A percentile compares a stretch with the other conserved stretches of the same genome.
phyloP scores from a whole-genome alignment of 1,140 invertebrate genomes.

The Bombus fervidus region DNA sequence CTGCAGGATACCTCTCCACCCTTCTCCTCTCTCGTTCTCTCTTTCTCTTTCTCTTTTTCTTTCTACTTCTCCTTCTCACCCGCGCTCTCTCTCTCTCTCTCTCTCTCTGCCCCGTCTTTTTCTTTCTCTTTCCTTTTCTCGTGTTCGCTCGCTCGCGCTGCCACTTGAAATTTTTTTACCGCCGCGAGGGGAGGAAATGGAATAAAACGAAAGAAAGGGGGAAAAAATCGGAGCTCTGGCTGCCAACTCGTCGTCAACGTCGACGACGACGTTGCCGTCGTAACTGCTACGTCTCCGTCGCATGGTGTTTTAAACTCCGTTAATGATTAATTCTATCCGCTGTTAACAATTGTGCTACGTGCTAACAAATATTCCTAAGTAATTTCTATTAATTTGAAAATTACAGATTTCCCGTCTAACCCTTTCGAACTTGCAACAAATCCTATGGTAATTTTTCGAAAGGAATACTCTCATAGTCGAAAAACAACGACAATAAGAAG shows the following conservation, averaged over 20 bases:
- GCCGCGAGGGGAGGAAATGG: slow-evolving; percentile 68
- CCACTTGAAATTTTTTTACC: slow-evolving; percentile 71
- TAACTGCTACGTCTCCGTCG: slow-evolving; percentile 8
- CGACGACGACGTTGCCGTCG: slow-evolving; percentile 34
- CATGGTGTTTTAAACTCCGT: background rate
- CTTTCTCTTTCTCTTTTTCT: slow-evolving; percentile 38
- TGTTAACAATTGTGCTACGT: background rate
- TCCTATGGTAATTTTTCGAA: too few relatives aligned
- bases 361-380: rapidly evolving
- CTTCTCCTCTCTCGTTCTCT: slow-evolving; percentile 35
- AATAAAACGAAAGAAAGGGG: slow-evolving; percentile 69
- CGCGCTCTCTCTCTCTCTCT: slow-evolving; percentile 45
- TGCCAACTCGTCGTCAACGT: slow-evolving; percentile 51
- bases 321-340: slow-evolving; percentile 18
- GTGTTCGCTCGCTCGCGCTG: slow-evolving; percentile 60
- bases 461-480: background rate
- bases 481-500: background rate
- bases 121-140: slow-evolving; percentile 48
- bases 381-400: background rate
- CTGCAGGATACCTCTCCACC: slow-evolving; percentile 55
- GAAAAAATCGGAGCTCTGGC: slow-evolving; percentile 67
- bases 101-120: slow-evolving; percentile 39
- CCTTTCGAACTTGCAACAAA: rapidly evolving
- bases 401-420: background rate
- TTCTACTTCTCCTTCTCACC: slow-evolving; percentile 24